Conservation (phyloP, 2,888 invertebrate genomes). For the Tetragonisca angustula region DNA sequence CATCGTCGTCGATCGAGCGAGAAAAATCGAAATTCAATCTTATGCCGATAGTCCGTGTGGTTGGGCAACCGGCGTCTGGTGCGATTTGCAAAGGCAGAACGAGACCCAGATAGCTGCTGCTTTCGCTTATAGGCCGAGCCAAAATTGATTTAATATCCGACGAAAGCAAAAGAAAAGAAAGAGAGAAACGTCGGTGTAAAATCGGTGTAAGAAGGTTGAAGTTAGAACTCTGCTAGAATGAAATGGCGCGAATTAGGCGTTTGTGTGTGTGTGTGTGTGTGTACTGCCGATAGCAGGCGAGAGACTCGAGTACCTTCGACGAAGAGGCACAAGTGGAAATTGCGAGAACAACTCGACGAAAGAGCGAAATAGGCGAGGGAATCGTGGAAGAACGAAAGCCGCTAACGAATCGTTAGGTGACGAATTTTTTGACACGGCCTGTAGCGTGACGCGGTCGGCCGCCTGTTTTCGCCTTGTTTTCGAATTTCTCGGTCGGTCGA, state of each 20-base stretch:
- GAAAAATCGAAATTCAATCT: constrained; percentile 67
- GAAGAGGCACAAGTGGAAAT: background rate
- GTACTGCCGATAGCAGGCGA: background rate
- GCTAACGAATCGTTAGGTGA: background rate
- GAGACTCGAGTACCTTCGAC: background rate
- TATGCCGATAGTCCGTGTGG: constrained; percentile 43
- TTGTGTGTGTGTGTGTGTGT: background rate
- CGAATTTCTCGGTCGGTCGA: constrained; percentile 67
- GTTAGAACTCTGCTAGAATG: too few relatives aligned
- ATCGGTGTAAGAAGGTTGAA: background rate
- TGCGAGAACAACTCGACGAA: background rate
- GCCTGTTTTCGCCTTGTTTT: constrained; percentile 70
- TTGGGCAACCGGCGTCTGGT: constrained; percentile 54
- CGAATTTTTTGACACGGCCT: constrained; percentile 20
- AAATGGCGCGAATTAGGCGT: background rate
- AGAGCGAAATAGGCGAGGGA: background rate
- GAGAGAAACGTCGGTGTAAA: background rate
- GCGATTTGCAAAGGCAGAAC: constrained; percentile 46
- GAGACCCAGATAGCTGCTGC: constrained; percentile 7
- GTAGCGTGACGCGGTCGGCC: constrained; percentile 22
- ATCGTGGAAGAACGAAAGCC: background rate
- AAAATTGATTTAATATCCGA: constrained; percentile 5
- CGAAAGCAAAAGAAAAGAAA: too few relatives aligned
- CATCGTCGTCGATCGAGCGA: constrained; percentile 23
- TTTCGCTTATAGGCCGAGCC: constrained; percentile 11